phyloP scores from a whole-genome alignment of 2,888 invertebrate species.

The Lumbricus terrestris region DNA sequence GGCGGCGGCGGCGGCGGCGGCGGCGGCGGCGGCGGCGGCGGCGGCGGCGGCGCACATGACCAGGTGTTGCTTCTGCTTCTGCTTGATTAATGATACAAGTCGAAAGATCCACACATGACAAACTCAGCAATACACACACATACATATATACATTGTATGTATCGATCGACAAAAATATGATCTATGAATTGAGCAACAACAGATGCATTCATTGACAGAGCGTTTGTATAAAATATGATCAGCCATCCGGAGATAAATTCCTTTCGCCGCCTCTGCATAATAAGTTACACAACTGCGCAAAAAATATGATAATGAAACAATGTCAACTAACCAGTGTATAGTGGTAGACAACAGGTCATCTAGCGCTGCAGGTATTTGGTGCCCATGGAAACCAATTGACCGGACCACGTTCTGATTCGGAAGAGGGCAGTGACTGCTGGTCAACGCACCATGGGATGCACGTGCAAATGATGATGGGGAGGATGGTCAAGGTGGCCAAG shows the following conservation, averaged over 20 bases:
- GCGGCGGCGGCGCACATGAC: too few species aligned
- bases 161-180: background rate
- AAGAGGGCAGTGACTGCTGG: background rate
- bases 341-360: background rate
- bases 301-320: background rate
- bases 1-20: background rate
- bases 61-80: too few species aligned
- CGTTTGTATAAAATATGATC: too few species aligned
- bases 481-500: background rate
- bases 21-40: background rate
- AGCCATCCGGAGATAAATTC: background rate
- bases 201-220: background rate
- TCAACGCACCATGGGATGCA: background rate
- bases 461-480: background rate
- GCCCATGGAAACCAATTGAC: background rate
- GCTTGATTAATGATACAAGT: too few species aligned
- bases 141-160: rapidly evolving
- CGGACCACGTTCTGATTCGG: background rate
- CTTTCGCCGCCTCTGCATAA: too few species aligned
- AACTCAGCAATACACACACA: too few species aligned
- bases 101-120: too few species aligned
- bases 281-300: too few species aligned
- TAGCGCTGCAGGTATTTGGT: background rate
- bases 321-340: background rate
- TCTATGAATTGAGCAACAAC: background rate